Base-by-base conservation (phyloP, 2,113 vertebrate genomes). In the Callocephalon fimbriatum region DNA sequence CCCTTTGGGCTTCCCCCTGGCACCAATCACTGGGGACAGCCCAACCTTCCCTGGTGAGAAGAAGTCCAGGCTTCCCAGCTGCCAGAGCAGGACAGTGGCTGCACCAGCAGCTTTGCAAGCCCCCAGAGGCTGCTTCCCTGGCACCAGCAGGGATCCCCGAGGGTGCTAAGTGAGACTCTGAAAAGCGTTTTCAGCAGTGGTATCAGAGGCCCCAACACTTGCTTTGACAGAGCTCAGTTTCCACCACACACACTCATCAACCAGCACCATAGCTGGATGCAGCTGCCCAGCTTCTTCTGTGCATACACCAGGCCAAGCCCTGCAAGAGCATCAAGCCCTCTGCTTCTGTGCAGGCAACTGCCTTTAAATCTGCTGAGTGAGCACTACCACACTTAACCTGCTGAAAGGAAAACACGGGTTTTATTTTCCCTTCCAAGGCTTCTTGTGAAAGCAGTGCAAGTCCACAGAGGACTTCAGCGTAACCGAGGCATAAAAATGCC, bases 91-190 rank as follows among this genome's bases (percentile, higher is more conserved):
- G 61, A 65, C 18, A 3, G 10, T 17, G 45, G 76, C 45, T 79
- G 50, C 37, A 70, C 20, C 16, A 75, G 44, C 15, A 59, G 37
- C 54, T 74, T 63, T 86, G 44, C 51, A 79, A 47, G 79, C 38
- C 31, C 27, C 17, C 14, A 22, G 14, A 15, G 16, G 11, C 62
- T 75, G 22, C 50, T 63, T 38, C 38, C 12, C 23, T 14, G 37
- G 9, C 45, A 75, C 23, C 22, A 31, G 3, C 0, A 1, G 44
- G 31, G 61, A 58, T 51, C 14, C 23, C 25, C 16, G 9, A 1
- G 25, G 40, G 6, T 31, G n/a, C 16, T 22, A 45, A 35, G 29
- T 14, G 62, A 68, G 51, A 67, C 35, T 26, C 31, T 35, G 44
- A 79, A n/a, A 65, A 73, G 29, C 1, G 3, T 1, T 35, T 79